Percentiles rank a stretch among this genome's conserved stretches.
Conservation (phyloP, 2,113 vertebrate genomes). For the Otocyon megalotis region DNA sequence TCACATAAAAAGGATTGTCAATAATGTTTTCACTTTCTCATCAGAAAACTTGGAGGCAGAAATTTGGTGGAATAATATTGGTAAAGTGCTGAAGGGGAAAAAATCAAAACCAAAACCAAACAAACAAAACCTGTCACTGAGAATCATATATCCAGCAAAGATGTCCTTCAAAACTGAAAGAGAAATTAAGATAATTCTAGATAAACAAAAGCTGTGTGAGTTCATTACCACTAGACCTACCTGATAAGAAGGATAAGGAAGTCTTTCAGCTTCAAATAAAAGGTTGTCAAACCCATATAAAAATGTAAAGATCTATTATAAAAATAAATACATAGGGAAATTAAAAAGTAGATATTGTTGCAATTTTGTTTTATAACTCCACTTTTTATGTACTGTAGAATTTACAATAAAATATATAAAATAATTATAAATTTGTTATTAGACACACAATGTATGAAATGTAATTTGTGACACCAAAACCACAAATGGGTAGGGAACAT, state of each 20-base stretch:
- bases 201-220: not conserved
- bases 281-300: not conserved
- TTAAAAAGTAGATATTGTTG: not conserved
- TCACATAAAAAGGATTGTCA: not conserved
- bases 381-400: not conserved
- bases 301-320: not conserved
- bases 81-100: not conserved
- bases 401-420: not conserved
- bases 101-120: not conserved
- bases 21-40: not conserved
- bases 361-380: not conserved
- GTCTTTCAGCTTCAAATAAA: not conserved
- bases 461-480: not conserved
- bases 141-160: not conserved
- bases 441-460: not conserved
- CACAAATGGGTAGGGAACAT: not conserved
- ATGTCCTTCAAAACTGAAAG: not conserved
- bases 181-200: not conserved
- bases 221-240: not conserved
- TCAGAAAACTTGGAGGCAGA: not conserved
- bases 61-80: not conserved
- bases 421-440: not conserved
- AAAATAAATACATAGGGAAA: not conserved
- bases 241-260: not conserved
- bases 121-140: not conserved